Base-by-base conservation (phyloP, 1,140 invertebrate species). In the Drosophila pectinifera region DNA sequence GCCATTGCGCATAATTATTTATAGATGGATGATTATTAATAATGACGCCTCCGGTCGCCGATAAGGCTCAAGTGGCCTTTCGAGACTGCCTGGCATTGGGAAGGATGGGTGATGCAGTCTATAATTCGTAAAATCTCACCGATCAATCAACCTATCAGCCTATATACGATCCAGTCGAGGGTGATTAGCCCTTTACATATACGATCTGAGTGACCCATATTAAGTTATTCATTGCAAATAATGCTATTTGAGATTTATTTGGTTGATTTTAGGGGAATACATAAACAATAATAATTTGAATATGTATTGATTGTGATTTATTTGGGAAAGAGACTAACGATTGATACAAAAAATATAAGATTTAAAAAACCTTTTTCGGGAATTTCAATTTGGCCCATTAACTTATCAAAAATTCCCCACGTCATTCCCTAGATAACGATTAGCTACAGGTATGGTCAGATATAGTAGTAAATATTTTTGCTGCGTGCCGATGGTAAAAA, bases 1-100 rank as follows among this genome's bases (percentile, higher is more conserved):
- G 24, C 43, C 28, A 41, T 74, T 41, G 58, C 70, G 61, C 72
- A 74, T 49, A 64, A 62, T 63, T 74, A 74, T 74, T 74, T 64
- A 41, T 74, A 74, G 69, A 54, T 39, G 7, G 57, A 28, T 51
- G 69, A 74, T 70, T 57, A 48, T 70, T 69, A 70, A 70, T 70
- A 70, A 70, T 70, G 68, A 70, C 68, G 51, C 24, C 41, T 70
- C 22, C 28, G 36, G 22, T 38, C 22, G 13, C 14, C 11, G 68
- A 70, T 70, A 70, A 70, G 31, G 24, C 24, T 24, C 48, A 34
- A 39, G 41, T 56, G 64, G 34, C n/a, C 41, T 41, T 57, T 56
- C 42, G 64, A 70, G 64, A 57, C 64, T 39, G 28, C 49, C 42
- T 70, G 68, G 68, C 49, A 70, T 26, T 70, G 22, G 14, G 39